Conservation (phyloP, 2,113 vertebrate species). For the Camelus bactrianus region DNA sequence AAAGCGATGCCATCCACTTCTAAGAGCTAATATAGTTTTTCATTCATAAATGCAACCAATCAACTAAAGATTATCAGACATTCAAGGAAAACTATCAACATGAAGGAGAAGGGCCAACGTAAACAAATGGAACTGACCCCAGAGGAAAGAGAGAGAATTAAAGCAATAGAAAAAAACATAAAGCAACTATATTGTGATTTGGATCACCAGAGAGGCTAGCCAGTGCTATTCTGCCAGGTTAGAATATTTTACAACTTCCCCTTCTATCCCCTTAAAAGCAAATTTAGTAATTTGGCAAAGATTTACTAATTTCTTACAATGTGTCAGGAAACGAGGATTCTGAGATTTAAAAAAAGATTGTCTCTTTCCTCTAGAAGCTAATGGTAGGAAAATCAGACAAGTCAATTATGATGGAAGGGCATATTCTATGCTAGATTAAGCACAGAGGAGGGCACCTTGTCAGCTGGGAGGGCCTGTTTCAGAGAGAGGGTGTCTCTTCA, state of each 20-base stretch:
- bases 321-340: not conserved
- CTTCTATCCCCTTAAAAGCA: not conserved
- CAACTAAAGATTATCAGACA: not conserved
- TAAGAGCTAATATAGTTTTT: not conserved
- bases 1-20: not conserved
- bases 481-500: not conserved
- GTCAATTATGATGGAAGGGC: not conserved
- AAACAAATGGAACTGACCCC: slow-evolving; percentile 46
- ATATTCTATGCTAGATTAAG: not conserved
- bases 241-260: not conserved
- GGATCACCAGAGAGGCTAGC: not conserved
- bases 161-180: slow-evolving; percentile 2
- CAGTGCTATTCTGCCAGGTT: not conserved
- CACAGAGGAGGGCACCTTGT: not conserved
- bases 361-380: not conserved
- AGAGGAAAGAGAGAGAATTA: slow-evolving; percentile 55
- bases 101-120: slow-evolving; percentile 24
- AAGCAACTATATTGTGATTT: slow-evolving; percentile 51
- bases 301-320: slow-evolving; percentile 12
- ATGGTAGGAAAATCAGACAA: slow-evolving; percentile 29
- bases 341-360: not conserved
- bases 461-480: not conserved
- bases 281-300: slow-evolving; percentile 9
- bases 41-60: slow-evolving; percentile 9
- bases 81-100: slow-evolving; percentile 17